Conservation (phyloP, 1,140 invertebrate species). For the Musca domestica region DNA sequence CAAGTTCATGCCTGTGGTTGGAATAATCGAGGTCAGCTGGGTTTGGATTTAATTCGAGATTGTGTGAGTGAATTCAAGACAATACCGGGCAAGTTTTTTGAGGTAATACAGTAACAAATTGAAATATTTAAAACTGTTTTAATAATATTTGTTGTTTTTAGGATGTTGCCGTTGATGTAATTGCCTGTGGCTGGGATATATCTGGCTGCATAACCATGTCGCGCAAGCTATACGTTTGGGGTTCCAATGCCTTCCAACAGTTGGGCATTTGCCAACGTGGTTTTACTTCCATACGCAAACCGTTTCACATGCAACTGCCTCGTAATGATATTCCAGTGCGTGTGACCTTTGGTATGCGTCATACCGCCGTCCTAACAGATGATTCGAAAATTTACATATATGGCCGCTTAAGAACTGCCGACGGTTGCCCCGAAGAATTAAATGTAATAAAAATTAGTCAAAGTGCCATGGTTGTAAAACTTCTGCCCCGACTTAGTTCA, state of each 20-base stretch:
- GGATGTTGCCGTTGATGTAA: constrained; percentile 59
- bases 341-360: constrained; percentile 65
- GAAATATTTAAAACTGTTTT: constrained; percentile 26
- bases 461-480: constrained; percentile 43
- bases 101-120: constrained; percentile 27
- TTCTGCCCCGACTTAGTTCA: constrained; percentile 35
- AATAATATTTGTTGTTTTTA: constrained; percentile 34
- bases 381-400: constrained; percentile 53
- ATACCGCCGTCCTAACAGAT: constrained; percentile 66
- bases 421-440: constrained; percentile 43
- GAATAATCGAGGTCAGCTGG: constrained; percentile 81
- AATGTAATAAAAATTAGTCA: constrained; percentile 43
- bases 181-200: constrained; percentile 72
- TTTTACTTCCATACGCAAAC: constrained; percentile 53
- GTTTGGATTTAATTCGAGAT: constrained; percentile 53
- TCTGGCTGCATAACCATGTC: constrained; percentile 65
- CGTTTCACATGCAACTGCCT: constrained; percentile 48
- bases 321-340: constrained; percentile 45
- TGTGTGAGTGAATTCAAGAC: constrained; percentile 42
- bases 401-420: constrained; percentile 40
- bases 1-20: constrained; percentile 81
- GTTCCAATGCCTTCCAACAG: constrained; percentile 73
- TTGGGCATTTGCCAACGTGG: constrained; percentile 62
- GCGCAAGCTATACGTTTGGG: constrained; percentile 70
- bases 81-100: constrained; percentile 42